These are phyloP conservation scores for Takifugu rubripes DNA, from an alignment of 2,797 vertebrate genomes.

Conservation along the genomic window DNA sequence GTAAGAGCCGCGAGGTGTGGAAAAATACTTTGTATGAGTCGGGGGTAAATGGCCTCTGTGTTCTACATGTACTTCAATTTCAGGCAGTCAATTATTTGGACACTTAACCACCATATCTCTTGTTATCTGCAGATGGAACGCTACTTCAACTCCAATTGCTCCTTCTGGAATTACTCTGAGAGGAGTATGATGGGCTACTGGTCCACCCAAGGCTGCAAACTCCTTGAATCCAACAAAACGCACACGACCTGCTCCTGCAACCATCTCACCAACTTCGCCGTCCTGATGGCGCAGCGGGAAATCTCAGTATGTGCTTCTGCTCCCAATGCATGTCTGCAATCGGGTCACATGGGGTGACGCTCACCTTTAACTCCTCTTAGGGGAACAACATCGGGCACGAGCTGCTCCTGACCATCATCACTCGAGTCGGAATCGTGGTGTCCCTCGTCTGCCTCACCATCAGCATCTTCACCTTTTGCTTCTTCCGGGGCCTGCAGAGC, in stretches of 20 bases:
- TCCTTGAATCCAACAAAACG: constrained; percentile 93
- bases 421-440: constrained; percentile 93
- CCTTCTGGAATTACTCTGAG: constrained; percentile 99
- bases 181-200: constrained; percentile 99
- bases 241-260: constrained; percentile 96
- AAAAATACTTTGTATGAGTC: constrained; percentile 68
- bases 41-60: constrained; percentile 71
- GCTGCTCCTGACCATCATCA: constrained; percentile 92
- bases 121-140: constrained; percentile 87
- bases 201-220: constrained; percentile 99
- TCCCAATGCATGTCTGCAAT: too few species aligned
- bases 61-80: constrained; percentile 72
- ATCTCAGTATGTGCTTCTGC: constrained; percentile 78
- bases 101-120: constrained; percentile 71
- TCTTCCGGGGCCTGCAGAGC: constrained; percentile 97
- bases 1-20: constrained; percentile 62
- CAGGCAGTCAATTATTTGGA: constrained; percentile 75
- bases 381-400: constrained; percentile 84
- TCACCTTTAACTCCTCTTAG: constrained; percentile 58
- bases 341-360: too few species aligned
- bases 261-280: constrained; percentile 97
- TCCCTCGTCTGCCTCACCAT: constrained; percentile 95
- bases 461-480: constrained; percentile 99
- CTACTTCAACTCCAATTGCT: constrained; percentile 99
- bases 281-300: constrained; percentile 96